phyloP scores from a whole-genome alignment of 2,797 vertebrate species.

The Neosalanx taihuensis region DNA sequence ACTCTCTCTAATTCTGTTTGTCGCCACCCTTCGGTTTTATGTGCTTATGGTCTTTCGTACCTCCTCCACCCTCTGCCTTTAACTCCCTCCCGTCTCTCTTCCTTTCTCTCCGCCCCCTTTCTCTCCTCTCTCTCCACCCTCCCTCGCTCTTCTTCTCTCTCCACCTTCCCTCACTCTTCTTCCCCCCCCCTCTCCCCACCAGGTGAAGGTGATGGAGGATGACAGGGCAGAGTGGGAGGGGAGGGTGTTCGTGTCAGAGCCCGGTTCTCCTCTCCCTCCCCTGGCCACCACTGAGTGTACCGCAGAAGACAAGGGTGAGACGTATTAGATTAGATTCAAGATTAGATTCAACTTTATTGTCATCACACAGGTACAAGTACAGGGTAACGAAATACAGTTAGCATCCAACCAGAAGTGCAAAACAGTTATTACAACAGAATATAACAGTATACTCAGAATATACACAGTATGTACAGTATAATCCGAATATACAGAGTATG shows the following conservation, averaged over 20 bases:
- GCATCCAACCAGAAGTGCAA: too few relatives aligned
- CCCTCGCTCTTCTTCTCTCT: background rate
- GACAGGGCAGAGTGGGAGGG: conserved; percentile 72
- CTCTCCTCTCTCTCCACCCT: background rate
- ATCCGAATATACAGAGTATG: too few relatives aligned
- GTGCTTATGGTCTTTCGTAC: background rate
- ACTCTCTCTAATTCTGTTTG: background rate
- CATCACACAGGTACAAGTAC: too few relatives aligned
- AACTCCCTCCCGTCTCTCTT: background rate
- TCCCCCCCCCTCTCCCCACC: background rate
- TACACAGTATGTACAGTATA: too few relatives aligned
- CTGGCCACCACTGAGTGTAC: conserved; percentile 71
- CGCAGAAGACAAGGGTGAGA: conserved; percentile 70
- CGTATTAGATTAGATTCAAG: background rate
- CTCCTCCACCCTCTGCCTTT: background rate
- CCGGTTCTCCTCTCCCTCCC: conserved; percentile 69
- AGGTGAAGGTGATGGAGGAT: conserved; percentile 75
- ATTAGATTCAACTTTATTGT: too few relatives aligned
- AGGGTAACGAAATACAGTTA: too few relatives aligned
- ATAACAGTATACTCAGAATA: too few relatives aligned
- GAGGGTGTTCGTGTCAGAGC: conserved; percentile 69
- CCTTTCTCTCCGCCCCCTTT: background rate
- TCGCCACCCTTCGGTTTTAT: background rate
- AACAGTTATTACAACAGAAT: too few relatives aligned
- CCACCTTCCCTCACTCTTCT: background rate